phyloP scores from a whole-genome alignment of 1,140 invertebrate species.

The Gonatopus flavifemur region DNA sequence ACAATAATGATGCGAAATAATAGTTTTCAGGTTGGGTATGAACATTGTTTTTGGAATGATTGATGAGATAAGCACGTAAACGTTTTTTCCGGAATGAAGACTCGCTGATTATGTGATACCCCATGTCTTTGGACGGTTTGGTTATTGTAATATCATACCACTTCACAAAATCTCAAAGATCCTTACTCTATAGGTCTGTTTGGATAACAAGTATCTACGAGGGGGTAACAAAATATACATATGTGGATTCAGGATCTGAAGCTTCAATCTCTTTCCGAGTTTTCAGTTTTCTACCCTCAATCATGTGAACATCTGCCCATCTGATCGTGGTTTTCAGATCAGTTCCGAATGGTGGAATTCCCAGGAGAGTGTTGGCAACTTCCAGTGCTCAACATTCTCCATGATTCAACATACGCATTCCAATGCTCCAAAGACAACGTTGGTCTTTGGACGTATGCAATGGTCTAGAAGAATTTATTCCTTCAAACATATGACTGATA shows the following conservation, averaged over 20 bases:
- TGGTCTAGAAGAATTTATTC: constrained; percentile 20
- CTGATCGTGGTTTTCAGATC: constrained; percentile 40
- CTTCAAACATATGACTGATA: background rate
- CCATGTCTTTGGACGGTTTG: constrained; percentile 10
- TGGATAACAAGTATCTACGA: constrained; percentile 29
- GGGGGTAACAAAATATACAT: constrained; percentile 28
- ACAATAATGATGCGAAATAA: constrained; percentile 15
- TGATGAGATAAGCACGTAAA: constrained; percentile 18
- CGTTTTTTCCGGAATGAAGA: no score
- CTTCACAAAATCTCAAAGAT: constrained; percentile 12
- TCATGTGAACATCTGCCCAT: constrained; percentile 40
- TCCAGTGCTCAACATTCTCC: constrained; percentile 39
- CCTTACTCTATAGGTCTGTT: constrained; percentile 21
- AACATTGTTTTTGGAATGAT: constrained; percentile 23
- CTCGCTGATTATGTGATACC: no score
- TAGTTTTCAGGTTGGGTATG: constrained; percentile 18
- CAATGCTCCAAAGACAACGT: constrained; percentile 24
- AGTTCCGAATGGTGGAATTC: constrained; percentile 37
- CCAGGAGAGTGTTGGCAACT: no score
- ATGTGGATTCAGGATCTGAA: constrained; percentile 19
- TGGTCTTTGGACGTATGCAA: no score
- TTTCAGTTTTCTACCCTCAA: constrained; percentile 32
- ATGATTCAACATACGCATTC: no score
- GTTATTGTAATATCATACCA: constrained; percentile 16
- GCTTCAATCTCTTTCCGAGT: constrained; percentile 24